A percentile compares a stretch with the other conserved stretches of the same genome.
phyloP scores from a whole-genome alignment of 2,888 invertebrate genomes.

The Baronia brevicornis region DNA sequence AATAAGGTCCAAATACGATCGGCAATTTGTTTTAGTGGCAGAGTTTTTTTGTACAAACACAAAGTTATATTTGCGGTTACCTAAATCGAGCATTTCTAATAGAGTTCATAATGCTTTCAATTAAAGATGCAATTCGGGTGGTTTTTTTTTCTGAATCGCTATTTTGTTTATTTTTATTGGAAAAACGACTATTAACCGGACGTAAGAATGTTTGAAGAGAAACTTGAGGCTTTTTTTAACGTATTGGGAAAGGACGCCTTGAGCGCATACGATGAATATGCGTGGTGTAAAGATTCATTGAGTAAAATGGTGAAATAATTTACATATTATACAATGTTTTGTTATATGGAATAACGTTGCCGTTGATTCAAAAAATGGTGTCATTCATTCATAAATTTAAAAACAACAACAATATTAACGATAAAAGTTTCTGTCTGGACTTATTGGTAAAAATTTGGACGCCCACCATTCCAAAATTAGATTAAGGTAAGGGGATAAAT shows the following conservation, averaged over 20 bases:
- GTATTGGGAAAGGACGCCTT: conserved; percentile 58
- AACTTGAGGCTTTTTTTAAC: conserved; percentile 46
- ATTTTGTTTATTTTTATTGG: conserved; percentile 36
- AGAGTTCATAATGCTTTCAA: conserved; percentile 18
- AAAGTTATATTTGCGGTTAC: conserved; percentile 6
- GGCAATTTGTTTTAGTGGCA: no score
- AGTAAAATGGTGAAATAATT: conserved; percentile 11
- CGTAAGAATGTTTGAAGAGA: conserved; percentile 61
- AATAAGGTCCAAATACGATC: conserved; percentile 25
- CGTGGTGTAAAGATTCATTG: conserved; percentile 28
- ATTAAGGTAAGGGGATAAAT: no score
- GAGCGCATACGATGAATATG: conserved; percentile 52
- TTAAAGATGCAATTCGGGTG: conserved; percentile 30
- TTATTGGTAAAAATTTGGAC: no score
- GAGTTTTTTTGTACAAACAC: not conserved
- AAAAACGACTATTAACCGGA: conserved; percentile 68
- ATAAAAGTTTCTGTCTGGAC: no score
- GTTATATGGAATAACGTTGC: conserved; percentile 3
- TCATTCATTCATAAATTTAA: no score
- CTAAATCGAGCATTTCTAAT: not conserved
- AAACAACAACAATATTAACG: no score
- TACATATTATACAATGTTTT: conserved; percentile 12
- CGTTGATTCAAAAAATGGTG: no score
- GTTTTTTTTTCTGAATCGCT: conserved; percentile 32
- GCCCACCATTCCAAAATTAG: no score